phyloP scores from a whole-genome alignment of 2,113 vertebrate genomes.

The Eulemur macaco region DNA sequence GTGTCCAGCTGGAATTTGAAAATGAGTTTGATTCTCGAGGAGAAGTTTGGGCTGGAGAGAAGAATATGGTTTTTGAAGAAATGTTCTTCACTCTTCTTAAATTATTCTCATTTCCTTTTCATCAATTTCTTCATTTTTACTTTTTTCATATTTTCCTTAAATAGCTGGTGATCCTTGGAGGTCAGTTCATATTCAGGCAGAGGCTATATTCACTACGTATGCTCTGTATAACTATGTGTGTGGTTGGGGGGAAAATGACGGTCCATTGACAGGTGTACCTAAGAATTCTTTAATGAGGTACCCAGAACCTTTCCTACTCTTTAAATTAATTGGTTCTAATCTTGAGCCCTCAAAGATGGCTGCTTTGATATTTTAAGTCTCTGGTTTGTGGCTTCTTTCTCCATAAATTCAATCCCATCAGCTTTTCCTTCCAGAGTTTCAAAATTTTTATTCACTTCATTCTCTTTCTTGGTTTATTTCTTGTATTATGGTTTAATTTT shows the following conservation, averaged over 20 bases:
- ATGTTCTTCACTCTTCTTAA: neutral
- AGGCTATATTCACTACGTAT: neutral
- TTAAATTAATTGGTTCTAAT: neutral
- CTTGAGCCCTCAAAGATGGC: neutral
- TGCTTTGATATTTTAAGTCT: neutral
- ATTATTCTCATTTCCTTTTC: constrained; percentile 18
- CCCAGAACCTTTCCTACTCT: neutral
- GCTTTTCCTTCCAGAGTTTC: neutral
- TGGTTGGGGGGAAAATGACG: neutral
- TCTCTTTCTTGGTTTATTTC: neutral
- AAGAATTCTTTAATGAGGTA: neutral
- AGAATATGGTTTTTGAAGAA: neutral
- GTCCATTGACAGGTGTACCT: neutral
- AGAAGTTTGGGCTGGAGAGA: neutral
- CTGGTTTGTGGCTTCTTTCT: neutral
- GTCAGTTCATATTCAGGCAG: neutral
- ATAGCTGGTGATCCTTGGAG: neutral
- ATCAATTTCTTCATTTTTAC: neutral
- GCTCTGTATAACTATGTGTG: neutral
- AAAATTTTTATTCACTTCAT: neutral
- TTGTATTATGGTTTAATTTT: neutral
- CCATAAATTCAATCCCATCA: neutral
- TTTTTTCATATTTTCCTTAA: neutral
- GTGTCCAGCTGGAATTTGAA: neutral
- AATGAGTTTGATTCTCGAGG: constrained; percentile 19